Evolutionary conservation across 23 tunicate species (phyloP).

Genomic region (Diplosoma virens): DNA sequence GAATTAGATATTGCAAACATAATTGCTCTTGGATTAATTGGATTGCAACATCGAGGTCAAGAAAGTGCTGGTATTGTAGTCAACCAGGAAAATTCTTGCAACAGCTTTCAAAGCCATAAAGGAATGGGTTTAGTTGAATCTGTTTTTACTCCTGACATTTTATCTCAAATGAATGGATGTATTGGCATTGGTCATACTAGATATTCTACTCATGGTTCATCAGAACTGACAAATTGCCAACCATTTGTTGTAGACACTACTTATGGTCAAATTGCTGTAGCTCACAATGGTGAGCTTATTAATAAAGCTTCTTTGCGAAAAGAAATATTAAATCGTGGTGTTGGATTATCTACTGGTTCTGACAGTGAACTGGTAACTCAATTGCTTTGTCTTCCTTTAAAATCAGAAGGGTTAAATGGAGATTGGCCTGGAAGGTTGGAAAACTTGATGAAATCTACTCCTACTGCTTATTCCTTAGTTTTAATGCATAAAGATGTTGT

Average conservation of each 20-base stretch:
- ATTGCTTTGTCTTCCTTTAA: constrained; percentile 62
- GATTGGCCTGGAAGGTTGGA: constrained; percentile 55
- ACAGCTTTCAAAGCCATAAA: constrained; percentile 38
- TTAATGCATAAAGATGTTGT: constrained; percentile 54
- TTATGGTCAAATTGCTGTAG: constrained; percentile 77
- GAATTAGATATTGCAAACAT: constrained; percentile 67
- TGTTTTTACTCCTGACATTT: constrained; percentile 39
- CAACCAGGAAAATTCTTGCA: constrained; percentile 6
- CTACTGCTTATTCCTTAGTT: constrained; percentile 62
- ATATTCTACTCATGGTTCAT: constrained; percentile 74
- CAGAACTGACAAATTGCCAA: constrained; percentile 71
- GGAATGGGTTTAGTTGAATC: constrained; percentile 81
- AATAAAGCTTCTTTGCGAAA: constrained; percentile 49
- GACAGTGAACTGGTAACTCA: constrained; percentile 87
- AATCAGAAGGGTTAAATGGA: constrained; percentile 23
- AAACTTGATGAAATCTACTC: constrained; percentile 59
- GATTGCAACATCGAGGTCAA: constrained; percentile 86
- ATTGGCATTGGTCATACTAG: constrained; percentile 81
- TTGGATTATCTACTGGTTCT: constrained; percentile 70
- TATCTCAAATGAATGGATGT: constrained; percentile 52
- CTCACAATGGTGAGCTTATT: constrained; percentile 86
- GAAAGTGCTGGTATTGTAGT: constrained; percentile 86
- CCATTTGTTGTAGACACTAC: constrained; percentile 77
- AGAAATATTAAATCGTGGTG: constrained; percentile 72
- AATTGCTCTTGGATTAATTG: constrained; percentile 64